These are phyloP conservation scores for Rhinichthys klamathensis DNA, from an alignment of 2,113 vertebrate species.

Conservation along the genomic window DNA sequence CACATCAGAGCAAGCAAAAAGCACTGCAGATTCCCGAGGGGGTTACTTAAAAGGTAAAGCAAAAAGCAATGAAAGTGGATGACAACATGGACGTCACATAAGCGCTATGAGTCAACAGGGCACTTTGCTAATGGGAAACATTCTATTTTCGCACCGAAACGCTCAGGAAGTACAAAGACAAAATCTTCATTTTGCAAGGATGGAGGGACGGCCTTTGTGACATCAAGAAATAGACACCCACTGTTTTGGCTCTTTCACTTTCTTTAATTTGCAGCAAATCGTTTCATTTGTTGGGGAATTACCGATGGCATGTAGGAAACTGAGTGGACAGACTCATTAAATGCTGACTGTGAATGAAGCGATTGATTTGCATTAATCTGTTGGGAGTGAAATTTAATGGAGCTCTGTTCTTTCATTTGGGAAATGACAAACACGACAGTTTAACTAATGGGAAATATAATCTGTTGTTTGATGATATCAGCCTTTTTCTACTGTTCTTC, in stretches of 20 bases:
- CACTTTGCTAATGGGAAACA: constrained; percentile 43
- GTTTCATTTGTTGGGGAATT: constrained; percentile 29
- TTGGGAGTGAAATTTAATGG: not conserved
- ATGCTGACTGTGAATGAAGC: not conserved
- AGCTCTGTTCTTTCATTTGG: constrained; percentile 27
- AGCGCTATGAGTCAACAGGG: constrained; percentile 17
- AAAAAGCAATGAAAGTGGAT: constrained; percentile 19
- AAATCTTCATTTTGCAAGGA: not conserved
- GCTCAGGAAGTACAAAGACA: not conserved
- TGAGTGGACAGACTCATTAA: constrained; percentile 2
- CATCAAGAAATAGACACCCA: not conserved
- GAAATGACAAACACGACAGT: not conserved
- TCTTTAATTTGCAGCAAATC: not conserved
- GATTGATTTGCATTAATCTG: constrained; percentile 33
- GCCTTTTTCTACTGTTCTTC: not conserved
- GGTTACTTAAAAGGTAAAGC: constrained; percentile 30
- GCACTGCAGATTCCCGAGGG: constrained; percentile 20
- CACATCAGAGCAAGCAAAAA: constrained; percentile 24
- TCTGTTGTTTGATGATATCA: constrained; percentile 22
- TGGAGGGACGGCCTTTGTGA: not conserved
- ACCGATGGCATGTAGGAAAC: not conserved
- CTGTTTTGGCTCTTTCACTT: constrained; percentile 3
- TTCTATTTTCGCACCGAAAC: constrained; percentile 13
- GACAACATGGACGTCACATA: constrained; percentile 8
- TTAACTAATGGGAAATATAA: constrained; percentile 10